These are phyloP conservation scores for Galbula dea DNA, from an alignment of 2,113 vertebrate species.

Conservation along the genomic window DNA sequence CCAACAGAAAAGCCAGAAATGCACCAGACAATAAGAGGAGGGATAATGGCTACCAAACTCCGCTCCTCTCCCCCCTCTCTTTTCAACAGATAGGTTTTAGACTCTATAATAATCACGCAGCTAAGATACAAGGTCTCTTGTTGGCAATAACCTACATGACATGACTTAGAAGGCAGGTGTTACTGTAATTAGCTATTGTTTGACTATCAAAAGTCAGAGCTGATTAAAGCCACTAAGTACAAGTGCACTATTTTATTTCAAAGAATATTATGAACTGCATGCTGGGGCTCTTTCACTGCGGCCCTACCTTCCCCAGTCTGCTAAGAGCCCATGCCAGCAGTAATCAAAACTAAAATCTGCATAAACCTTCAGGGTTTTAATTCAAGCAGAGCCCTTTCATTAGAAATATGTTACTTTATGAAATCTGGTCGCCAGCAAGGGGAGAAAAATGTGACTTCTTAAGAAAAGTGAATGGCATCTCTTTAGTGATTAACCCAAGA, in stretches of 20 bases:
- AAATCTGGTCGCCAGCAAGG: conserved; percentile 92
- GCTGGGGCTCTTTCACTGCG: conserved; percentile 96
- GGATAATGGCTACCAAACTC: conserved; percentile 75
- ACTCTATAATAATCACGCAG: conserved; percentile 74
- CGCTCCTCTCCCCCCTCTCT: conserved; percentile 54
- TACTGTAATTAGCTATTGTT: conserved; percentile 99
- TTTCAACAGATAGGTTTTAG: conserved; percentile 69
- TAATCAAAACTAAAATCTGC: conserved; percentile 98
- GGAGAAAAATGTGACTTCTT: conserved; percentile 97
- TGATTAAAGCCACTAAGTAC: conserved; percentile 98
- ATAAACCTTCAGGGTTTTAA: conserved; percentile 90
- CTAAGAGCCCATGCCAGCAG: conserved; percentile 98
- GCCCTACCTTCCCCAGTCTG: conserved; percentile 89
- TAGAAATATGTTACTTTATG: conserved; percentile 97
- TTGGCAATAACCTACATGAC: conserved; percentile 87
- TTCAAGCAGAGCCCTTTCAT: conserved; percentile 99
- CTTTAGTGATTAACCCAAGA: conserved; percentile 98
- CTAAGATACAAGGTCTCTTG: conserved; percentile 85
- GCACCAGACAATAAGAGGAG: conserved; percentile 49
- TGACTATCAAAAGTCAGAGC: conserved; percentile 99
- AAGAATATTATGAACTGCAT: conserved; percentile 92
- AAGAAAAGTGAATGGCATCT: conserved; percentile 99
- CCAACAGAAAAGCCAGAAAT: conserved; percentile 26
- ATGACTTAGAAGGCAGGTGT: conserved; percentile 96
- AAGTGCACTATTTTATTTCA: conserved; percentile 97